A percentile compares a stretch with the other conserved stretches of the same genome.
Conservation (phyloP, 2,797 vertebrate genomes). For the Oreonectes daqikongensis region DNA sequence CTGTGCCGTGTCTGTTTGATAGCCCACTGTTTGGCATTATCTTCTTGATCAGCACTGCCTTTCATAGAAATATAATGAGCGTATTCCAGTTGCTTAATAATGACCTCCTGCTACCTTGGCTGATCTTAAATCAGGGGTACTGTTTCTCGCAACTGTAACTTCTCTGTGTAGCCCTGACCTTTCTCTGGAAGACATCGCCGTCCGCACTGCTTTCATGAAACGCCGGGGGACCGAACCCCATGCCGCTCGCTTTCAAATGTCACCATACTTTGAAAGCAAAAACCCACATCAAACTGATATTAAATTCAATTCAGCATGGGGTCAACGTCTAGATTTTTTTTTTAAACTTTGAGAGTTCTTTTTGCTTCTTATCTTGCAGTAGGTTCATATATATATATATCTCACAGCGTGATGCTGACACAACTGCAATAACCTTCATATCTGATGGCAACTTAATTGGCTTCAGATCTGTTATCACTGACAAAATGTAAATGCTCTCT, state of each 20-base stretch:
- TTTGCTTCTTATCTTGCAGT: neutral
- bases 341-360: neutral
- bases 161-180: constrained; percentile 24
- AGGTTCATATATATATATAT: neutral
- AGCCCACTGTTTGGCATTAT: neutral
- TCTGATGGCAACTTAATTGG: constrained; percentile 14
- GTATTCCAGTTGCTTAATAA: neutral
- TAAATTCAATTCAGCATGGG: constrained; percentile 4
- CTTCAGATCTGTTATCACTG: constrained; percentile 1
- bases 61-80: neutral
- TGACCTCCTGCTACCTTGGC: neutral
- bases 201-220: constrained; percentile 18
- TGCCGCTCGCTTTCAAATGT: constrained; percentile 35
- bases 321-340: neutral
- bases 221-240: neutral
- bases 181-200: constrained; percentile 16
- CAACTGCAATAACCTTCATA: neutral
- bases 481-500: no score
- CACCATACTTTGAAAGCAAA: constrained; percentile 16
- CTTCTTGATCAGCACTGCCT: neutral
- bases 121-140: neutral
- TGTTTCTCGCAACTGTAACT: neutral
- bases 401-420: neutral
- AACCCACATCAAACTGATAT: neutral
- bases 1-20: neutral